These are phyloP conservation scores for Penaeus monodon DNA, from an alignment of 2,888 invertebrate genomes.

Conservation along the genomic window DNA sequence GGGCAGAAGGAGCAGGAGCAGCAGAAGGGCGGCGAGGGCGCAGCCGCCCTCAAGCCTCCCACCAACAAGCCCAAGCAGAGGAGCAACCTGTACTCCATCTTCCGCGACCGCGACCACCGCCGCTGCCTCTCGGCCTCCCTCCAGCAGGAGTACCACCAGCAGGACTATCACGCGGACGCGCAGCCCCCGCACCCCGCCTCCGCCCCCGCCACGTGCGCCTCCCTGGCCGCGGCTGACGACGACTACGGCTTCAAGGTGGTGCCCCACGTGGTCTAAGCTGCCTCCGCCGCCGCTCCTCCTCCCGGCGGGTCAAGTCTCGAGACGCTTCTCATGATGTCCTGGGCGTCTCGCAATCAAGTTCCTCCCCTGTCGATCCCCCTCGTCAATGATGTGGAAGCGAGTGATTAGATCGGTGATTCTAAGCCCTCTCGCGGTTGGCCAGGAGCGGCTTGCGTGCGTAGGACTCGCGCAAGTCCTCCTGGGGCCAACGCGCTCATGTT, in stretches of 20 bases:
- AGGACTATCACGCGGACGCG: constrained; percentile 19
- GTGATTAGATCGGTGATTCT: no score
- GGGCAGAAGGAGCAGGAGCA: constrained; percentile 4
- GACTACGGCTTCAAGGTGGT: constrained; percentile 59
- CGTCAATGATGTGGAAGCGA: no score
- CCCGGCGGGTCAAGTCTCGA: no score
- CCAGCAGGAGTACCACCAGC: constrained; percentile 67
- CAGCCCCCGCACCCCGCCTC: constrained; percentile 7
- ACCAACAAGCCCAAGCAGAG: constrained; percentile 67
- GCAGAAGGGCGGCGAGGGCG: not conserved
- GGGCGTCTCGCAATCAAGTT: no score
- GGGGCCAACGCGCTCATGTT: no score
- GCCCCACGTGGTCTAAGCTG: constrained; percentile 45
- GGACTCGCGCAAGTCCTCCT: no score
- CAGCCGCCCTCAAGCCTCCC: constrained; percentile 29
- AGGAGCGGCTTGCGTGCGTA: no score
- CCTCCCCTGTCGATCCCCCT: no score
- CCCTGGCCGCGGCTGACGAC: constrained; percentile 44
- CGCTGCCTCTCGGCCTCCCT: constrained; percentile 67
- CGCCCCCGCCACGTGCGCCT: constrained; percentile 25
- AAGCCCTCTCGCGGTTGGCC: no score
- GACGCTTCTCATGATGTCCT: no score
- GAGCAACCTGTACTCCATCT: constrained; percentile 68
- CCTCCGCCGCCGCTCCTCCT: no score
- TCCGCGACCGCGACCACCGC: constrained; percentile 67